A percentile compares a stretch with the other conserved stretches of the same genome.
These are phyloP conservation scores for Gisinianus flammeolus DNA, from an alignment of 2,888 invertebrate species.

Conservation along the genomic window DNA sequence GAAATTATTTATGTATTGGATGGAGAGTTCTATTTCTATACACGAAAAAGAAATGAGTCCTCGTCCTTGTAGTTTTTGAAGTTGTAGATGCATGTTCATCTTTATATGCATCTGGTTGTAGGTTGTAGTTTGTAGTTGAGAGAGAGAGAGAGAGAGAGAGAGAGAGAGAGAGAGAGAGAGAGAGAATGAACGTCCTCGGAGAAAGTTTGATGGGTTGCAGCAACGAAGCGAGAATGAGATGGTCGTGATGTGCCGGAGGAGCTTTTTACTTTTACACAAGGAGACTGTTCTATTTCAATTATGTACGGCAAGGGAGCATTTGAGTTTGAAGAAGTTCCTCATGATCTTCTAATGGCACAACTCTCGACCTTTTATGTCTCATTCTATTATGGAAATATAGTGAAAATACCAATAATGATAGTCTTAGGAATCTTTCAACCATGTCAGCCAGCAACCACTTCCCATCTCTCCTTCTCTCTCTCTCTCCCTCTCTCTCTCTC, in stretches of 20 bases:
- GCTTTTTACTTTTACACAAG: neutral
- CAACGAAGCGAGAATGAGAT: neutral
- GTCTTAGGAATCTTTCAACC: conserved; percentile 12
- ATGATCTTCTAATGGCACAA: conserved; percentile 7
- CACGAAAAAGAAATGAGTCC: too few relatives aligned
- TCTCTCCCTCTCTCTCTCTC: neutral
- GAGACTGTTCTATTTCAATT: conserved; percentile 11
- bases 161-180: too few relatives aligned
- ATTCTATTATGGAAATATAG: conserved; percentile 16
- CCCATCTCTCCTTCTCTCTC: neutral
- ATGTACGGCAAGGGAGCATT: neutral
- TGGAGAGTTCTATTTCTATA: too few relatives aligned
- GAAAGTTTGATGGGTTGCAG: neutral
- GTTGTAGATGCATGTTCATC: too few relatives aligned
- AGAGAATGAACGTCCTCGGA: too few relatives aligned
- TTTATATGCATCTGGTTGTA: neutral
- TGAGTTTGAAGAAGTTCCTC: neutral
- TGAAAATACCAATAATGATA: conserved; percentile 18
- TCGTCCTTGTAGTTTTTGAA: too few relatives aligned
- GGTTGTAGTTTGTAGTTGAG: too few relatives aligned
- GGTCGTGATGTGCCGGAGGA: neutral
- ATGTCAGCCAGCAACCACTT: neutral
- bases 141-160: too few relatives aligned
- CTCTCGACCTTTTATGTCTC: conserved; percentile 1
- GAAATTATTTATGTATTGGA: too few relatives aligned